Conservation (phyloP, 2,797 vertebrate genomes). For the Helicolenus hilgendorfi region DNA sequence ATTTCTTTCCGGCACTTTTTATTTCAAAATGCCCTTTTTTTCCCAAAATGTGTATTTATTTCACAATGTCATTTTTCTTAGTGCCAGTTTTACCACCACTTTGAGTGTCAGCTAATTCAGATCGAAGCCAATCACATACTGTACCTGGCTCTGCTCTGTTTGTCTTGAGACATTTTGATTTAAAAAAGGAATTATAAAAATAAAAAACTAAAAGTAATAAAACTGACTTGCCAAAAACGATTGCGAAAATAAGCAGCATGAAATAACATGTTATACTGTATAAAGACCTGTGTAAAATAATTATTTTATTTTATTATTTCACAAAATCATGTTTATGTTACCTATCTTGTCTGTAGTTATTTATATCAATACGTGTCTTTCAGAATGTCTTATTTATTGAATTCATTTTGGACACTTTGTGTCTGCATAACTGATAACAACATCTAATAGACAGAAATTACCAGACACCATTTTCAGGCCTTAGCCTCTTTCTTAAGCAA, state of each 20-base stretch:
- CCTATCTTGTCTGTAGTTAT: neutral
- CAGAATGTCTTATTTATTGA: neutral
- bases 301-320: neutral
- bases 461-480: neutral
- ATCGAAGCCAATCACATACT: neutral
- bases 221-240: neutral
- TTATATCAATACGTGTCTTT: neutral
- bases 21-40: neutral
- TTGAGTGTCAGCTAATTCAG: neutral
- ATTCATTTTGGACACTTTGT: conserved; percentile 8
- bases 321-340: neutral
- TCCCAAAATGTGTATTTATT: neutral
- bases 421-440: neutral
- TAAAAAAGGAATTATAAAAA: neutral
- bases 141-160: neutral
- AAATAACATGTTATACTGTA: neutral
- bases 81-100: neutral
- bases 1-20: neutral
- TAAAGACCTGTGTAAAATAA: neutral
- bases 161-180: neutral
- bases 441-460: neutral
- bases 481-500: conserved; percentile 31
- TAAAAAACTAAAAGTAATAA: neutral
- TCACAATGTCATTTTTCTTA: neutral
- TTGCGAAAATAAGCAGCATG: neutral